Evolutionary conservation across 2,888 invertebrate species (phyloP), one percentile per base, ranked within the genome.

Genomic region (Ecdyonurus torrentis): DNA sequence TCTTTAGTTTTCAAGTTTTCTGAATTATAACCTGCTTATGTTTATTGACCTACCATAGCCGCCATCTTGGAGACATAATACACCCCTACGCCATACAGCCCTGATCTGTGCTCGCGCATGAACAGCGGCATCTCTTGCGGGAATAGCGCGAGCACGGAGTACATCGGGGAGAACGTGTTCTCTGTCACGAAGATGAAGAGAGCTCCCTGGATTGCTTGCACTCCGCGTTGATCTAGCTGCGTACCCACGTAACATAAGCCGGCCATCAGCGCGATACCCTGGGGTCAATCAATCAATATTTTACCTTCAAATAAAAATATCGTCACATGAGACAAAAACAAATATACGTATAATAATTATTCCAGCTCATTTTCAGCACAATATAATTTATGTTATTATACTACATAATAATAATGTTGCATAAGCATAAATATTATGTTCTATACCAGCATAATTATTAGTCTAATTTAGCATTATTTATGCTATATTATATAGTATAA

Each of bases 111-210:
- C 72, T 94, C 94, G 64, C 94, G 78, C 52, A 87, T 76, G 70
- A 94, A 85, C 58, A 93, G 75, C 0, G 93, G 91, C 66, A 90
- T 83, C 71, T 84, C 82, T 68, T 84, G 83, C 0, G 92, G 92
- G 71, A 93, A 90, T 69, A 89, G 82, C 67, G 89, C 84, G 53
- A 96, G 78, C 1, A 91, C 89, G 0, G 91, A 87, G 74, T 95
- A 95, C 87, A 95, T 89, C 0, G 92, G 91, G 63, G 86, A 84
- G 75, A 94, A 95, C 0, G 92, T 90, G 71, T 92, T 90, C 78
- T 95, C 93, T 0, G 90, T 85, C 58, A 92, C 89, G 74, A 93
- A 82, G 67, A 92, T 85, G 74, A 93, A 94, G 3, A 94, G 76
- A 0, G 87, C 87, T 2, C 94, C 95, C 72, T 93, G 91, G 1